Percentiles rank a stretch among this genome's conserved stretches.
Evolutionary conservation across 2,797 vertebrate genomes (phyloP).

Genomic region (Sebastes hopkinsi): DNA sequence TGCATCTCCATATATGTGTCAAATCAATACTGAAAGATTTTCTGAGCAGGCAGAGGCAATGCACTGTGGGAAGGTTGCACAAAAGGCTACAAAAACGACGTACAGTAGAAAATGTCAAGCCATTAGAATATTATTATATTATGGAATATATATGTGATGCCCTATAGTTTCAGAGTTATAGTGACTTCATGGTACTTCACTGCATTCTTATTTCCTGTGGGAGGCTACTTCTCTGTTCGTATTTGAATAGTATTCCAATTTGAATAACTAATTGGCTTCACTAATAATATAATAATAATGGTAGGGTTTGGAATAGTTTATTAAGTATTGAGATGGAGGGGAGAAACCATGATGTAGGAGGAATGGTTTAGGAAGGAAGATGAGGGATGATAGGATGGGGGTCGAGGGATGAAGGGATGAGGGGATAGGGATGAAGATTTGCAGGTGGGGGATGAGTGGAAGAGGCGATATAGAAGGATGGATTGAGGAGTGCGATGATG

Average conservation of each 20-base stretch:
- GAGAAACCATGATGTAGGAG: no score
- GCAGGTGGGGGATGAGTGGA: no score
- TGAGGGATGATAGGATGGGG: no score
- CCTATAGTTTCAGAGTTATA: not conserved
- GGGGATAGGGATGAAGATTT: no score
- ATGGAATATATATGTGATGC: not conserved
- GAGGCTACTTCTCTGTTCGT: not conserved
- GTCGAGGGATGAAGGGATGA: no score
- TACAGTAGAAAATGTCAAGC: not conserved
- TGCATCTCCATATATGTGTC: conserved; percentile 57
- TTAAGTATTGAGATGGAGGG: no score
- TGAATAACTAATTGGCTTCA: not conserved
- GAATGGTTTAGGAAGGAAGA: no score
- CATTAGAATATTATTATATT: not conserved
- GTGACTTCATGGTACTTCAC: not conserved
- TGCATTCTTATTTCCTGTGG: not conserved
- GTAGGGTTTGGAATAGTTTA: no score
- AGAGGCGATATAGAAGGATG: no score
- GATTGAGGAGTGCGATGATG: no score
- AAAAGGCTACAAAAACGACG: not conserved
- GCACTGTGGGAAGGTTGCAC: not conserved
- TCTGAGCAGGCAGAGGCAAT: conserved; percentile 9
- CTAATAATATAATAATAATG: no score
- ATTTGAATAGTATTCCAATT: not conserved
- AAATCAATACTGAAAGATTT: conserved; percentile 65